A percentile compares a stretch with the other conserved stretches of the same genome.
These are phyloP conservation scores for Carcinoscorpius rotundicauda DNA, from an alignment of 1,140 invertebrate species.

Conservation along the genomic window DNA sequence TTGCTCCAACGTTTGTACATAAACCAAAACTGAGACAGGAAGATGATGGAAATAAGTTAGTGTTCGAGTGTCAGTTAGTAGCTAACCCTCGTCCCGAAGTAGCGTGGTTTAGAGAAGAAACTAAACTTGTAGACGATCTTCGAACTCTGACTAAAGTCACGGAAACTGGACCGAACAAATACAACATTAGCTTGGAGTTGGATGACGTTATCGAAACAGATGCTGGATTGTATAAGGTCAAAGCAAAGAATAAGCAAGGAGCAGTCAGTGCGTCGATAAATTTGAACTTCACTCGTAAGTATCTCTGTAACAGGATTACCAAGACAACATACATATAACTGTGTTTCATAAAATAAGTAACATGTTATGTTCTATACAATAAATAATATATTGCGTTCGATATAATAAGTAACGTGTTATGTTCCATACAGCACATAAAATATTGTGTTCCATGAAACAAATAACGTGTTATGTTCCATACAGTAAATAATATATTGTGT, in stretches of 20 bases:
- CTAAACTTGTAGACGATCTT: constrained; percentile 28
- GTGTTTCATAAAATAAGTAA: no score
- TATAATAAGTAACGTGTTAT: no score
- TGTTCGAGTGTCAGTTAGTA: constrained; percentile 91
- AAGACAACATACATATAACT: no score
- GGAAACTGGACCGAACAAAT: constrained; percentile 70
- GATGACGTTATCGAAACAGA: constrained; percentile 92
- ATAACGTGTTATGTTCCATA: no score
- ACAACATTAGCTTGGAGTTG: constrained; percentile 78
- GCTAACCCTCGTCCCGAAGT: constrained; percentile 84
- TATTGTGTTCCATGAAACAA: no score
- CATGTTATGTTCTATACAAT: no score
- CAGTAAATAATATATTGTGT: no score
- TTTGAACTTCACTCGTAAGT: constrained; percentile 96
- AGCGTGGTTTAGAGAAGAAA: constrained; percentile 78
- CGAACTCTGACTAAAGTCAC: constrained; percentile 76
- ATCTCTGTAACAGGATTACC: not conserved
- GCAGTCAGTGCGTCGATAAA: constrained; percentile 97
- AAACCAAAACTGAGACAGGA: constrained; percentile 93
- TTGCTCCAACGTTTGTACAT: constrained; percentile 88
- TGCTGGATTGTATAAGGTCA: constrained; percentile 93
- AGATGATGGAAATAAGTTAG: constrained; percentile 85
- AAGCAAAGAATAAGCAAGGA: constrained; percentile 93
- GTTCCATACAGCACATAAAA: no score
- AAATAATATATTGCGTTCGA: no score